These are phyloP conservation scores for Podarcis siculus DNA, from an alignment of 2,797 vertebrate species.

Conservation along the genomic window DNA sequence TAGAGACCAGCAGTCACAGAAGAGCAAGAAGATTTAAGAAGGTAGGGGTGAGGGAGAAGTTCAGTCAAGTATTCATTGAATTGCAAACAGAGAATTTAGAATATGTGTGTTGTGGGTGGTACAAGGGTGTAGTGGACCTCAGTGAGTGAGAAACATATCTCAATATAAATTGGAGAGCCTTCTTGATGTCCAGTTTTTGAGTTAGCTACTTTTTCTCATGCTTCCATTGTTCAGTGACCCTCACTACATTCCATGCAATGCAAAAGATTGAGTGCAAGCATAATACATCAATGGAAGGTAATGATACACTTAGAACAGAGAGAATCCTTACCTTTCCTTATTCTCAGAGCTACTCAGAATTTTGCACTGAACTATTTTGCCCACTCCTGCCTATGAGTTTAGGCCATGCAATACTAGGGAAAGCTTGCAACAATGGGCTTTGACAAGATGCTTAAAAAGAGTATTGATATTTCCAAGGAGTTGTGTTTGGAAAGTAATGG, in stretches of 20 bases:
- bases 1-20: no score
- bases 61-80: not conserved
- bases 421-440: not conserved
- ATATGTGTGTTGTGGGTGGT: not conserved
- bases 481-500: constrained; percentile 52
- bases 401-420: not conserved
- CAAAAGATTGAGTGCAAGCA: not conserved
- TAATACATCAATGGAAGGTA: not conserved
- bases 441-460: not conserved
- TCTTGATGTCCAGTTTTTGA: not conserved
- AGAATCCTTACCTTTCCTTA: not conserved
- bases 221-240: not conserved
- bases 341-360: not conserved
- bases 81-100: not conserved
- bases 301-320: not conserved
- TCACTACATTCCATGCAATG: not conserved
- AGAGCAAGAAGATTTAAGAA: not conserved
- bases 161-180: not conserved
- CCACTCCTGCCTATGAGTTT: not conserved
- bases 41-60: not conserved
- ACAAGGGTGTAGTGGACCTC: not conserved
- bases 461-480: constrained; percentile 52
- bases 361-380: not conserved
- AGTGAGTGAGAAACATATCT: no score
- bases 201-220: not conserved